Conservation (phyloP, 2,113 vertebrate genomes). For the Brachionichthys hirsutus region DNA sequence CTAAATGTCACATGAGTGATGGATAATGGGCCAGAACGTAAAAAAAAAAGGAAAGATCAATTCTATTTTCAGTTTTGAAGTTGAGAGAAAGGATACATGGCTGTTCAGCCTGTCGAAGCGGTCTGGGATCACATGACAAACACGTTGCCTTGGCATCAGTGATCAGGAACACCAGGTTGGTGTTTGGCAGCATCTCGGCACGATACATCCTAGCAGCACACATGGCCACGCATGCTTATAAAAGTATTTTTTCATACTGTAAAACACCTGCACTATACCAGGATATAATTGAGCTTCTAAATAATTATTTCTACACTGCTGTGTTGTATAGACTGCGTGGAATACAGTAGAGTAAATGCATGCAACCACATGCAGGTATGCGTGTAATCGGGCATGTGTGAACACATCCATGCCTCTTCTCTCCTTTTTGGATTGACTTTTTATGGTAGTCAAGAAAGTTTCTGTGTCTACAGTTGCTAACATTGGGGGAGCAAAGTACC, state of each 20-base stretch:
- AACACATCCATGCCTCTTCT: conserved; percentile 27
- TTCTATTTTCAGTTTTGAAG: conserved; percentile 49
- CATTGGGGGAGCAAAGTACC: conserved; percentile 63
- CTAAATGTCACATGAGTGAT: conserved; percentile 45
- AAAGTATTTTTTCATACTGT: background rate
- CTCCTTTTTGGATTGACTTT: conserved; percentile 58
- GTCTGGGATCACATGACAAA: conserved; percentile 88
- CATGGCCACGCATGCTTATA: conserved; percentile 20
- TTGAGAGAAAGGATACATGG: conserved; percentile 91
- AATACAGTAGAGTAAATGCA: background rate
- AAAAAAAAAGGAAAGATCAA: conserved; percentile 35
- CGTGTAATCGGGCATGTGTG: background rate
- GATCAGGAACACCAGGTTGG: conserved; percentile 95
- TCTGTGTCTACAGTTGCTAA: conserved; percentile 74
- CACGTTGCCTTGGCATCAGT: conserved; percentile 92
- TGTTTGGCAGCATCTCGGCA: conserved; percentile 93
- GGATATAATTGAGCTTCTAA: background rate
- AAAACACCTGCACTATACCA: conserved; percentile 2
- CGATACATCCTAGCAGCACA: conserved; percentile 83
- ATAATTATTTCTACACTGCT: background rate
- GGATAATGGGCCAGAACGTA: conserved; percentile 44
- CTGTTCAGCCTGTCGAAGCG: conserved; percentile 93
- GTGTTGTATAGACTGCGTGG: background rate
- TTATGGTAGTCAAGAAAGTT: conserved; percentile 72
- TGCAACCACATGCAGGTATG: background rate